Base-by-base conservation (phyloP, 2,797 vertebrate species). In the Apogon talboti region DNA sequence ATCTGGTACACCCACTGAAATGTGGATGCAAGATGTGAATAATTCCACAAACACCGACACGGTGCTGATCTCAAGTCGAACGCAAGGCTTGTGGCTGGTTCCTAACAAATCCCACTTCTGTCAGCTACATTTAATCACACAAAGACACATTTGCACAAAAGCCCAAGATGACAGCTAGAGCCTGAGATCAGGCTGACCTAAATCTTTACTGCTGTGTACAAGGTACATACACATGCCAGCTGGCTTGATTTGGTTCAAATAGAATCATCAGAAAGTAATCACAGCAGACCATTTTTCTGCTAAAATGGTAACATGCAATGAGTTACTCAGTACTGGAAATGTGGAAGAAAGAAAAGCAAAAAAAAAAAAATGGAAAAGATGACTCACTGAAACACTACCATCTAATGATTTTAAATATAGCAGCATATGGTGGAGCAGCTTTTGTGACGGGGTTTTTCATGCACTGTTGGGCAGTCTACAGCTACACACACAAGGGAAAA, bases 311-410 rank as follows among this genome's bases (percentile, higher is more conserved):
- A 71, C 54, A 62, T 61, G 66, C 30, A 76, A 63, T 70, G 19
- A 69, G 58, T 64, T 33, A 68, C 44, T 65, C 21, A 28, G 51
- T 49, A 16, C 62, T 64, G 56, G 69, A 74, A 71, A 76, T 42
- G 64, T 65, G 55, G 57, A 75, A 78, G 52, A 69, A 72, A 56
- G 42, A 44, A 5, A 70, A 49, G 56, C 48, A 52, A 63, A 47
- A 69, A 78, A 46, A 79, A 45, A 72, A 79, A 47, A 80, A 42
- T 63, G 76, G 76, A 82, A 79, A 82, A 10, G 49, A 57, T 84
- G 84, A 82, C 65, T 88, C 75, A 79, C 58, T 43, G 49, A 28
- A 74, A 71, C 54, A 53, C 28, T 37, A 70, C 53, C 49, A 64
- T 62, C 53, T 59, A 66, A 75, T 63, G 59, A 35, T 66, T 65